phyloP scores from a whole-genome alignment of 2,797 vertebrate genomes.

The Natrix natrix region DNA sequence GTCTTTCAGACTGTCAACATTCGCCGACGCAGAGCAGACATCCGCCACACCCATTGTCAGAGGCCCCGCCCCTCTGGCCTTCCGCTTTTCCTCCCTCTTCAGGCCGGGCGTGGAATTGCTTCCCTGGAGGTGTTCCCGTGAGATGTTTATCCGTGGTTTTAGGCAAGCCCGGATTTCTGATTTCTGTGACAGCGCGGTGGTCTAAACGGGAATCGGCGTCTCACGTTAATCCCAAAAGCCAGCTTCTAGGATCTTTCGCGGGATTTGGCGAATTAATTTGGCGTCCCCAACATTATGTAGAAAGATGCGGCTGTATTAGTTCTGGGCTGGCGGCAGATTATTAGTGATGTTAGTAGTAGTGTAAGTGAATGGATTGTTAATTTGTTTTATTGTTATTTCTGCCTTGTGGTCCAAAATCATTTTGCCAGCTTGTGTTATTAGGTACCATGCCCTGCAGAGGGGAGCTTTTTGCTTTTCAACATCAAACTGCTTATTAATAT shows the following conservation, averaged over 20 bases:
- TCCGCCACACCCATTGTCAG: not conserved
- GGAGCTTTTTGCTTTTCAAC: not conserved
- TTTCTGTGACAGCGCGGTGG: not conserved
- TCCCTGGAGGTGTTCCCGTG: not conserved
- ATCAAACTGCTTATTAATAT: not conserved
- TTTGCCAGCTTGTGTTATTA: not conserved
- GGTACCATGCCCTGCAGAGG: not conserved
- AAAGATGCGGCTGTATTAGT: not conserved
- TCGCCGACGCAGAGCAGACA: not conserved
- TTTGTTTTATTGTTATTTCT: not conserved
- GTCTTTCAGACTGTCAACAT: slow-evolving; percentile 14
- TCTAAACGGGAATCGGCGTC: not conserved
- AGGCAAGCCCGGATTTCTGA: not conserved
- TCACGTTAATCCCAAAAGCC: not conserved
- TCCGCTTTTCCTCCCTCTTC: not conserved
- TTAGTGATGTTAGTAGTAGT: not conserved
- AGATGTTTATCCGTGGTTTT: not conserved
- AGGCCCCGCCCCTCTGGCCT: not conserved
- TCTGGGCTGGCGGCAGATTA: not conserved
- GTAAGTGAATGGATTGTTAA: not conserved
- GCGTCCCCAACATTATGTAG: not conserved
- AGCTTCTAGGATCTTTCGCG: not conserved
- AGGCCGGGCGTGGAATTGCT: not conserved
- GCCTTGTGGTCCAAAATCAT: not conserved
- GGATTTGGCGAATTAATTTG: not conserved